Conservation (phyloP, 2,797 vertebrate species). For the Trichosurus vulpecula region DNA sequence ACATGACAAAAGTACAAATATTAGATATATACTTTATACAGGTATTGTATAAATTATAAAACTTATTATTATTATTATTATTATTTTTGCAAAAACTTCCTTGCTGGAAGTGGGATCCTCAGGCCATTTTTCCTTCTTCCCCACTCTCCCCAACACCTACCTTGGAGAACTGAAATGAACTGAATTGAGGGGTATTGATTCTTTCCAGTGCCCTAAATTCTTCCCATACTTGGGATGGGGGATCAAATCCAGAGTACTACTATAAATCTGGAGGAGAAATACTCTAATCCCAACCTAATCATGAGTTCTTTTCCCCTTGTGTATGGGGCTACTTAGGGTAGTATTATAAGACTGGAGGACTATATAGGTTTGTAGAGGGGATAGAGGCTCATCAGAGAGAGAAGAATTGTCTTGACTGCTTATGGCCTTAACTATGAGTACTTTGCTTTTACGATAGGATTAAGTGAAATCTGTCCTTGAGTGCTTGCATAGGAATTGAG, state of each 20-base stretch:
- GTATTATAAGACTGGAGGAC: not conserved
- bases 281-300: not conserved
- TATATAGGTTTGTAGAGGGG: not conserved
- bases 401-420: not conserved
- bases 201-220: not conserved
- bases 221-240: not conserved
- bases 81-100: not conserved
- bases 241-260: not conserved
- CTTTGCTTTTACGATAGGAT: not conserved
- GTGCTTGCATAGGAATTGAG: not conserved
- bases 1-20: not conserved
- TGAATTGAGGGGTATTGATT: not conserved
- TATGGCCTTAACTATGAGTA: not conserved
- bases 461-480: not conserved
- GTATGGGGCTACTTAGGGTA: not conserved
- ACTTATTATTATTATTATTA: too few species aligned
- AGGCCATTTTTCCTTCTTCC: not conserved
- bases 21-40: not conserved
- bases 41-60: too few species aligned
- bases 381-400: not conserved
- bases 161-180: not conserved
- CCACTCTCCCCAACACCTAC: too few species aligned
- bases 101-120: not conserved
- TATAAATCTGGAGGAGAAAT: not conserved
- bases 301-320: not conserved